A percentile compares a stretch with the other conserved stretches of the same genome.
Conservation (phyloP, 2,113 vertebrate species). For the Sander lucioperca region DNA sequence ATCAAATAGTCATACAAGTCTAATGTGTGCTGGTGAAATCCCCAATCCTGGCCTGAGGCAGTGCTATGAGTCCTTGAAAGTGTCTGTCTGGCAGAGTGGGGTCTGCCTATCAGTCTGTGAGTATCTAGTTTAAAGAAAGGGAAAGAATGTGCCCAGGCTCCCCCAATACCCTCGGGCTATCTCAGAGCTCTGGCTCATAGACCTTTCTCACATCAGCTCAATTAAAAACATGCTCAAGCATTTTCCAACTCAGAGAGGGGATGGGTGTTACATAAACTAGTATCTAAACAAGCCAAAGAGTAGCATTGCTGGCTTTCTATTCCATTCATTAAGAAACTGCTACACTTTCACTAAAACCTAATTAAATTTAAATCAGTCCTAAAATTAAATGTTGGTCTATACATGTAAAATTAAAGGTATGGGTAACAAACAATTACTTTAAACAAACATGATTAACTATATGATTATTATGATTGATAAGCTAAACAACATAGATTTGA, state of each 20-base stretch:
- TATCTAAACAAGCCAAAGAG: slow-evolving; percentile 14
- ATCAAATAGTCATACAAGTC: slow-evolving; percentile 38
- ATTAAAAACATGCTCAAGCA: slow-evolving; percentile 68
- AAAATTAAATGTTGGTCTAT: neutral
- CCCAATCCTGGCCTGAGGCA: slow-evolving; percentile 59
- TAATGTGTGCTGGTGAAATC: slow-evolving; percentile 61
- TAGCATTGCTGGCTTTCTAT: neutral
- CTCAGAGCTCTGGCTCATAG: slow-evolving; percentile 38
- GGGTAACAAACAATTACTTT: neutral
- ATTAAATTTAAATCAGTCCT: neutral
- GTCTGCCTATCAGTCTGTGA: slow-evolving; percentile 64
- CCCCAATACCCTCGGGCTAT: slow-evolving; percentile 58
- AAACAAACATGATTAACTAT: neutral
- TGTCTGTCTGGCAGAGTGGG: slow-evolving; percentile 58
- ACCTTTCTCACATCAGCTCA: slow-evolving; percentile 64
- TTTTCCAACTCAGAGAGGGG: slow-evolving; percentile 38
- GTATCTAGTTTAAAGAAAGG: slow-evolving; percentile 72
- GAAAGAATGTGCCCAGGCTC: slow-evolving; percentile 67
- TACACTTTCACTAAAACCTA: neutral
- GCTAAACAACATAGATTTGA: neutral
- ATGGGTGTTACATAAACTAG: slow-evolving; percentile 33
- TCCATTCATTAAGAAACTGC: neutral
- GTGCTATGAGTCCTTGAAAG: slow-evolving; percentile 62
- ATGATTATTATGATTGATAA: neutral
- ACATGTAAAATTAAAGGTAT: neutral